A percentile compares a stretch with the other conserved stretches of the same genome.
These are phyloP conservation scores for Plumapathes pennacea DNA, from an alignment of 92 coral and sea anemone genomes.

Conservation along the genomic window DNA sequence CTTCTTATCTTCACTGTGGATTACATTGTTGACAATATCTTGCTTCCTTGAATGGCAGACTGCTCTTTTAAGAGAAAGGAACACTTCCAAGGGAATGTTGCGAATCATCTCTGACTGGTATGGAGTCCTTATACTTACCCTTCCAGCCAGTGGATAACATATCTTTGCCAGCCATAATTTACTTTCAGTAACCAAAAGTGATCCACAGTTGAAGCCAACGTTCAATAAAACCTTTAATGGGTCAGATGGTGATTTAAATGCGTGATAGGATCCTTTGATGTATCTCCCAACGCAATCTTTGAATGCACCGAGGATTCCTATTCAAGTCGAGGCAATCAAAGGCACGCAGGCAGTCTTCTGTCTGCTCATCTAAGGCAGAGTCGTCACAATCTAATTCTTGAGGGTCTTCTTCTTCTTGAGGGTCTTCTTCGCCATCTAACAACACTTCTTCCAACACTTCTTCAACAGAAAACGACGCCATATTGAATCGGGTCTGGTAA, in stretches of 20 bases:
- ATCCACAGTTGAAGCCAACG: constrained; percentile 3
- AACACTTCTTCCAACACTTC: too few relatives aligned
- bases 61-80: constrained; percentile 48
- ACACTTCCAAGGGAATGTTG: constrained; percentile 44
- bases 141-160: constrained; percentile 39
- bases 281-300: constrained; percentile 12
- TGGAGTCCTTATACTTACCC: constrained; percentile 48
- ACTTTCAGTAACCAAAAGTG: constrained; percentile 14
- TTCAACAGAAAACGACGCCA: too few relatives aligned
- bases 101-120: constrained; percentile 40
- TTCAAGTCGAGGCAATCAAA: constrained; percentile 8
- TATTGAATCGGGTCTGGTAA: too few relatives aligned
- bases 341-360: constrained; percentile 15
- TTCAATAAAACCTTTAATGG: constrained; percentile 11
- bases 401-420: too few relatives aligned
- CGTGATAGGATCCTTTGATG: constrained; percentile 5
- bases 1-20: constrained; percentile 47
- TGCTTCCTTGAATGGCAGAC: constrained; percentile 36
- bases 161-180: constrained; percentile 14
- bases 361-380: constrained; percentile 12
- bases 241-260: constrained; percentile 25
- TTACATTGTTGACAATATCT: constrained; percentile 33
- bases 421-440: too few relatives aligned
- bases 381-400: background rate
- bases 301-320: constrained; percentile 16